These are phyloP conservation scores for Neodiprion fabricii DNA, from an alignment of 1,140 invertebrate genomes.

Conservation along the genomic window DNA sequence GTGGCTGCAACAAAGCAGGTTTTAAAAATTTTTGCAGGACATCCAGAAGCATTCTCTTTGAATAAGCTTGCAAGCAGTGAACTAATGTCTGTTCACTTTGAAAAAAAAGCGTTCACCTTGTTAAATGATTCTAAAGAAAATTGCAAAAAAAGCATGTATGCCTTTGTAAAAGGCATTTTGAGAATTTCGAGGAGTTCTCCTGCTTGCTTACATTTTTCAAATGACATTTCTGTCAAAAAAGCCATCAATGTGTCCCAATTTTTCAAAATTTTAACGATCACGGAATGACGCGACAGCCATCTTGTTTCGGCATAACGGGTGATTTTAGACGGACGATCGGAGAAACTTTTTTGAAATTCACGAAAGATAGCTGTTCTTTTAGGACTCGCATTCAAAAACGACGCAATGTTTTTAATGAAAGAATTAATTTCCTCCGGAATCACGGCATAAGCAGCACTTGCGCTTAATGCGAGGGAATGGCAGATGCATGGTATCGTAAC, in stretches of 20 bases:
- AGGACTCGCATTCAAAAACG: constrained; percentile 6
- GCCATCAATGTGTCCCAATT: constrained; percentile 6
- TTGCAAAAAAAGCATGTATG: too few relatives aligned
- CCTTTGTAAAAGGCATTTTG: background rate
- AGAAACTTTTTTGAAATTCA: background rate
- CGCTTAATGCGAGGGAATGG: too few relatives aligned
- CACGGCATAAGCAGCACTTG: too few relatives aligned
- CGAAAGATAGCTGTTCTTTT: constrained; percentile 11
- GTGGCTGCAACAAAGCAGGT: too few relatives aligned
- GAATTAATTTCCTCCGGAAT: background rate
- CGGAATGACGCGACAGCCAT: constrained; percentile 4
- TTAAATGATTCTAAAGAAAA: too few relatives aligned
- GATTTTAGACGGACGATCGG: background rate
- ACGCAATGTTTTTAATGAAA: background rate
- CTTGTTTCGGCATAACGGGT: background rate
- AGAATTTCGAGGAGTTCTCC: constrained; percentile 12
- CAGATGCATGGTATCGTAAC: too few relatives aligned
- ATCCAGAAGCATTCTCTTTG: constrained; percentile 19
- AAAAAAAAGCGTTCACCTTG: too few relatives aligned
- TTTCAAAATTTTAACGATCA: background rate
- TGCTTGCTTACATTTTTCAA: background rate
- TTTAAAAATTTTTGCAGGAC: background rate
- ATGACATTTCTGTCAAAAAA: background rate
- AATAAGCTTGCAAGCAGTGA: constrained; percentile 18
- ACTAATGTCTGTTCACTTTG: constrained; percentile 10